phyloP scores from a whole-genome alignment of 2,113 vertebrate genomes.

The Oxygymnocypris stewartii region DNA sequence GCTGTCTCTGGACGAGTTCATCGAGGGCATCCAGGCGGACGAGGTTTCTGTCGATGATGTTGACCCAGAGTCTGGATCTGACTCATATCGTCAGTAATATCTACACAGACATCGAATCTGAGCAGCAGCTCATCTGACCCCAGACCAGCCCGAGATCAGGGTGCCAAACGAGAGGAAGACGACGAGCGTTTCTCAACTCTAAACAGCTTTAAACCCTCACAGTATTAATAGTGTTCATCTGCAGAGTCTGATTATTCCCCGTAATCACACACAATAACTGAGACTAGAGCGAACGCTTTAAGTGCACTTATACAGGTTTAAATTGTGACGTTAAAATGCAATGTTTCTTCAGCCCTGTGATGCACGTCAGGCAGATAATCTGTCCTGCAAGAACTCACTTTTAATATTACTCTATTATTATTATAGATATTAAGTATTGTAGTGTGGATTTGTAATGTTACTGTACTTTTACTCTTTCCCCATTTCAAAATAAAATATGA shows the following conservation, averaged over 20 bases:
- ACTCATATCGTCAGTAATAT: slow-evolving; percentile 81
- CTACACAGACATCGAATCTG: slow-evolving; percentile 68
- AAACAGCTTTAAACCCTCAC: background rate
- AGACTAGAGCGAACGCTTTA: slow-evolving; percentile 4
- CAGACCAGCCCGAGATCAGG: background rate
- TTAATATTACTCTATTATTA: too few species aligned
- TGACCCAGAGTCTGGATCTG: slow-evolving; percentile 87
- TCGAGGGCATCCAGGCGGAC: slow-evolving; percentile 84
- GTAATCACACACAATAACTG: background rate
- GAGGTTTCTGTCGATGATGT: slow-evolving; percentile 73
- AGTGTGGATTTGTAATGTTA: too few species aligned
- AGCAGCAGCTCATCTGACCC: background rate
- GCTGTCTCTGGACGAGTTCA: slow-evolving; percentile 86
- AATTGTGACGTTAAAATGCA: background rate
- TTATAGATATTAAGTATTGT: too few species aligned
- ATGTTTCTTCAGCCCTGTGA: too few species aligned
- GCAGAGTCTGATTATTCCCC: background rate
- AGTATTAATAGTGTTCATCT: background rate
- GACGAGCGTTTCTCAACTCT: background rate
- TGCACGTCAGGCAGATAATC: too few species aligned
- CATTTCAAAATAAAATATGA: too few species aligned
- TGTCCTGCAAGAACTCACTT: too few species aligned
- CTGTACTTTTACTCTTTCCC: too few species aligned
- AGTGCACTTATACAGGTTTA: background rate
- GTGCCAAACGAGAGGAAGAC: background rate